phyloP scores from a whole-genome alignment of 2,113 vertebrate species.

The Anhinga rufa region DNA sequence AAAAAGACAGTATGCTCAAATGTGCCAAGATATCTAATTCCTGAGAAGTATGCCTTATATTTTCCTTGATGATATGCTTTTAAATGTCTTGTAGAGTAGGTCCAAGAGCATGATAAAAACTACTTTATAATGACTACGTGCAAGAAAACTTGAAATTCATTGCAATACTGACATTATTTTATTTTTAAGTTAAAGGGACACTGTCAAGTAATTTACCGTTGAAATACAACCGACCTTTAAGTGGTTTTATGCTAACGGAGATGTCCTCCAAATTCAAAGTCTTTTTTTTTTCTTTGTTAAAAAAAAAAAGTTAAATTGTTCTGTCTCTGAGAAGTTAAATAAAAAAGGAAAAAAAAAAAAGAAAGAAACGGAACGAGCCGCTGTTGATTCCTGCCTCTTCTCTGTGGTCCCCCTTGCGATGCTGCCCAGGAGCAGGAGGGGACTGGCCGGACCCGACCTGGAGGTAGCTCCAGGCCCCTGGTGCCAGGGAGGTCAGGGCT shows the following conservation, averaged over 20 bases:
- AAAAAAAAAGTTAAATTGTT: background rate
- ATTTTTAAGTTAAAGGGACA: conserved; percentile 75
- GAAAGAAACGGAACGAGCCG: background rate
- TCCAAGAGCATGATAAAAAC: conserved; percentile 75
- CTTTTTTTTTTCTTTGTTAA: background rate
- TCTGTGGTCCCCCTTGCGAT: conserved; percentile 28
- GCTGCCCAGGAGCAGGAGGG: conserved; percentile 53
- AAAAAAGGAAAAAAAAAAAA: background rate
- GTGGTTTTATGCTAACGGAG: conserved; percentile 43
- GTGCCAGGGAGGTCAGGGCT: conserved; percentile 33
- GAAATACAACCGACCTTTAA: conserved; percentile 2
- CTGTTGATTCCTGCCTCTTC: conserved; percentile 65
- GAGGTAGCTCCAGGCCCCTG: conserved; percentile 27
- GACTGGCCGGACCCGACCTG: conserved; percentile 20
- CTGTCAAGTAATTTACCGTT: conserved; percentile 75
- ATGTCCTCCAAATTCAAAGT: conserved; percentile 60
- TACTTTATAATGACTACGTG: conserved; percentile 73
- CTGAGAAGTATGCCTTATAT: conserved; percentile 79
- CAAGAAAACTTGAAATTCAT: conserved; percentile 82
- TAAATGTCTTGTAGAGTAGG: conserved; percentile 73
- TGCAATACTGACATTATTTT: conserved; percentile 75
- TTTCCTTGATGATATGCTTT: conserved; percentile 76
- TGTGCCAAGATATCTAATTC: conserved; percentile 78
- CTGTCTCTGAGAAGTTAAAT: conserved; percentile 30
- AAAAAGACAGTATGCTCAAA: conserved; percentile 79